Evolutionary conservation across 2,888 invertebrate species (phyloP), one percentile per base, ranked within the genome.

Genomic region (Volucella inflata): DNA sequence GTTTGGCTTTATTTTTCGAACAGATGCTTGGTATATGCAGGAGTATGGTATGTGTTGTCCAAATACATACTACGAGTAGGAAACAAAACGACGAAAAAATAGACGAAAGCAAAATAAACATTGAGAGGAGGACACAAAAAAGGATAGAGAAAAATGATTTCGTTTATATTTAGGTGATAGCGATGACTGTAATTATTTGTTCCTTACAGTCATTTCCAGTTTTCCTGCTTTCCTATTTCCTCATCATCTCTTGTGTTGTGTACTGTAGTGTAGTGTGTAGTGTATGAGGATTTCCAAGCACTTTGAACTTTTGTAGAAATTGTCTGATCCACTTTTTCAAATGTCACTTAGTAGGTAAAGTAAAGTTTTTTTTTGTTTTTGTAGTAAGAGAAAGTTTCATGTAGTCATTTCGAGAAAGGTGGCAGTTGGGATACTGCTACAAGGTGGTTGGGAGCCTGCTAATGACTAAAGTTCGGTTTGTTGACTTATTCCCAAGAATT

Each of bases 81-180:
- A 30, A 30, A 30, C 6, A 30, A 30, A 30, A 30, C 4, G 30
- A 1, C 30, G 30, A 6, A 30, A 30, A 30, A 30, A 6, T 30
- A 44, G 8, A 11, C 30, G 12, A 9, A 11, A 55, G n/a, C n/a
- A 9, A 30, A 30, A 55, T 36, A 48, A 2, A 17, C 12, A 12
- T n/a, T 53, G n/a, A 8, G 30, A 0, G 12, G n/a, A 3, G 11
- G 17, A 40, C 3, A 48, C 14, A 8, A 53, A 76, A 72, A 71
- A 67, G 76, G 59, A 60, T 59, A 36, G 53, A 65, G 76, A 65
- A 42, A 71, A 59, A 76, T 67, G 64, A 65, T 76, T 76, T 57
- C 53, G 16, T 71, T 71, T 64, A 36, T 51, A 30, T 30, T 30
- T 30, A 68, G 68, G 36, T 50, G 40, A 55, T 42, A 62, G 46